Evolutionary conservation across 2,113 vertebrate genomes (phyloP), one percentile per base, ranked within the genome.

Genomic region (Prolemur simus): DNA sequence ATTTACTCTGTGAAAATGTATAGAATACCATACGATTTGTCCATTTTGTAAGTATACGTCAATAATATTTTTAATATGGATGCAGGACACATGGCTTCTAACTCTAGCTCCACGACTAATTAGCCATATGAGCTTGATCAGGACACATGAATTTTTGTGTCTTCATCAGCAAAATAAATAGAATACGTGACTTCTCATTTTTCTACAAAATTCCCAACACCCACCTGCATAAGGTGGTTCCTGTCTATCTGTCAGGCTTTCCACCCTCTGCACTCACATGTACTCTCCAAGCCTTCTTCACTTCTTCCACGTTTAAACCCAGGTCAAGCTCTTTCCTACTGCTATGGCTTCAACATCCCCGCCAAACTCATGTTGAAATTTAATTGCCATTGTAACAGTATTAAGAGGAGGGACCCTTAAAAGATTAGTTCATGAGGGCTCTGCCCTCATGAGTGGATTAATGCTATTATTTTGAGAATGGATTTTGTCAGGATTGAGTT

Each of bases 211-310:
- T n/a, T 21, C 20, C 68, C 56, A 32, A 5, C 9, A 10, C 14
- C 17, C 37, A 58, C 4, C 4, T 12, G 7, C 9, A 21, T 4
- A 2, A 47, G 2, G 14, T 1, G 17, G 39, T 11, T 64, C 47
- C 29, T 58, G 8, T n/a, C 37, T 29, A 1, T 3, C 29, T 21
- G 3, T 29, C 15, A n/a, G 77, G 54, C 3, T 6, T 29, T 21
- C 21, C 20, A 2, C 42, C 7, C 32, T 63, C 21, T 10, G 15
- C 14, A 4, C n/a, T 25, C 58, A 29, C 5, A 25, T 6, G 8
- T 0, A 5, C 10, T 21, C 21, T 56, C 58, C 4, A 7, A 63
- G 20, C 18, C 18, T 8, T 13, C 23, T 25, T 34, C 17, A 12
- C 13, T 23, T 20, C 45, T n/a, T 32, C 6, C 9, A 27, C 49